phyloP scores from a whole-genome alignment of 1,140 invertebrate genomes.

The Fopius arisanus region DNA sequence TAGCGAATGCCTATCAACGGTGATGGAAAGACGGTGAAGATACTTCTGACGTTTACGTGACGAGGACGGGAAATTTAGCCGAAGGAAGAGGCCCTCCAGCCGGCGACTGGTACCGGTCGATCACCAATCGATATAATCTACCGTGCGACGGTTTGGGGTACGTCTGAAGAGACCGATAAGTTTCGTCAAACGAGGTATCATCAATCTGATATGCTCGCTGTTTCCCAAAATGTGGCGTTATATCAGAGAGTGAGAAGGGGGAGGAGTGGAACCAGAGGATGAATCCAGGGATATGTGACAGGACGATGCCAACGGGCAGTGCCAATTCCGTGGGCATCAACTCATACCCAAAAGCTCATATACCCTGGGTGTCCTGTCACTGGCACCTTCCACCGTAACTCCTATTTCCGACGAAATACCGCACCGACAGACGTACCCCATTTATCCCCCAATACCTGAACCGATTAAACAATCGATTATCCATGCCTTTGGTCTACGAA shows the following conservation, averaged over 20 bases:
- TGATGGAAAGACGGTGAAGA: conserved; percentile 6
- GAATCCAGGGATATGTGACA: background rate
- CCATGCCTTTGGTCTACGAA: background rate
- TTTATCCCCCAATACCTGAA: background rate
- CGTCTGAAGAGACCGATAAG: background rate
- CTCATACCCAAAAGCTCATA: background rate
- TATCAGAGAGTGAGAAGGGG: background rate
- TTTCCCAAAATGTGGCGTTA: too few relatives aligned
- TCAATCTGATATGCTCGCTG: background rate
- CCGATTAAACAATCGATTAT: background rate
- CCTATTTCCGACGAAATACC: conserved; percentile 48
- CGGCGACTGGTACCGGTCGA: conserved; percentile 32
- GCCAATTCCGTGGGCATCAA: background rate
- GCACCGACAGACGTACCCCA: background rate
- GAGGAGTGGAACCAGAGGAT: background rate
- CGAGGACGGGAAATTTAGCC: conserved; percentile 1
- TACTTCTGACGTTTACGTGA: conserved; percentile 26
- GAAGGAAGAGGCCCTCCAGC: background rate
- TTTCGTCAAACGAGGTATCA: background rate
- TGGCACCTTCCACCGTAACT: conserved; percentile 51
- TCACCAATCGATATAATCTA: conserved; percentile 18
- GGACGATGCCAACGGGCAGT: background rate
- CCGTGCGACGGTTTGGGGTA: background rate
- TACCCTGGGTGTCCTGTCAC: conserved; percentile 45
- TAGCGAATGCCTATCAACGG: conserved; percentile 23